Base-by-base conservation (phyloP, 2,888 invertebrate genomes). In the Suillia variegata region DNA sequence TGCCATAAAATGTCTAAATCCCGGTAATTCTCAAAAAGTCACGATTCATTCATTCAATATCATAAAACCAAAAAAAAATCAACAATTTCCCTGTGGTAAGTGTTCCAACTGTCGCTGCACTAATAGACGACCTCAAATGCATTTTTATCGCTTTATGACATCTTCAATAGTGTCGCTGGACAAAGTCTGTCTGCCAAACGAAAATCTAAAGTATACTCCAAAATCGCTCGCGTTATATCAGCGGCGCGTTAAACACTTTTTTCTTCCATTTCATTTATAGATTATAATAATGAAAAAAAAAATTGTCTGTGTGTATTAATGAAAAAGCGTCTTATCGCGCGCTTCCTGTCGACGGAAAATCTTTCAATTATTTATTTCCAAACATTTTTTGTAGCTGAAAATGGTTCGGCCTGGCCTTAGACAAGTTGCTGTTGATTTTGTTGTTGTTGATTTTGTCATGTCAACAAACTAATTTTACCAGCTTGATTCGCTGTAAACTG, bases 381-480 rank as follows among this genome's bases (percentile, higher is more conserved):
- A 38, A 13, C 6, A 45, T 18, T 45, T 20, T 20, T 45, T 45
- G 13, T n/a, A 38, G n/a, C n/a, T n/a, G n/a, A n/a, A n/a, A n/a
- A n/a, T n/a, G n/a, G n/a, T n/a, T n/a, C n/a, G n/a, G n/a, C n/a
- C n/a, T n/a, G n/a, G n/a, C n/a, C n/a, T n/a, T n/a, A n/a, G n/a
- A n/a, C n/a, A n/a, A n/a, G n/a, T n/a, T n/a, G n/a, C n/a, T n/a
- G 4, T 45, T 20, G 17, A 17, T 18, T 45, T 17, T 45, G 3
- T 45, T 45, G 18, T 38, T 45, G 45, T 45, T 38, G 4, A 17
- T 45, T 45, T 45, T 45, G 18, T 45, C 45, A 18, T 45, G 45
- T 45, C 45, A 18, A 45, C 45, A 45, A 45, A 45, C 45, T 45
- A 45, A 45, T 45, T 45, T 17, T 20, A 38, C 12, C 38, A 38